Conservation (phyloP, 2,797 vertebrate species). For the Mormyrops attenuatus region DNA sequence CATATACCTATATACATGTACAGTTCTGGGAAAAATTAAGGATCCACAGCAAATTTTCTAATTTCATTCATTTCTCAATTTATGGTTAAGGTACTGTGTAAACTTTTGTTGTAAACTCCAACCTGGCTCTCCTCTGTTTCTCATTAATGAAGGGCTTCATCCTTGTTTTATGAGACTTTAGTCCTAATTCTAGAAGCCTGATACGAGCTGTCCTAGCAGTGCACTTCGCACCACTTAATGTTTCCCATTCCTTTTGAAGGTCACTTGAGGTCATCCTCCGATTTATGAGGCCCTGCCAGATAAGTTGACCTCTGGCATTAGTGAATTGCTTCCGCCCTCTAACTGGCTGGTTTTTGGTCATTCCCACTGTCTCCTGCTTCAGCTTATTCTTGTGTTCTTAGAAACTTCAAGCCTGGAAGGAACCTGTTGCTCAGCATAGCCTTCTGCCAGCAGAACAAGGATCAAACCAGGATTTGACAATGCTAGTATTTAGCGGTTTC, state of each 20-base stretch:
- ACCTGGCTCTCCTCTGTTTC: no score
- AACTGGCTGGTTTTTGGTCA: neutral
- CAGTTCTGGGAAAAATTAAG: neutral
- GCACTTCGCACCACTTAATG: neutral
- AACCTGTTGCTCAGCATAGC: neutral
- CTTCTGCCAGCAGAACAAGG: neutral
- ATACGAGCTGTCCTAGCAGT: neutral
- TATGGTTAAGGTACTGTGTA: no score
- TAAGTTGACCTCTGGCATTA: neutral
- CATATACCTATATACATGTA: neutral
- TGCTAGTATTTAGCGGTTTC: neutral
- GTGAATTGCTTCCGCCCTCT: neutral
- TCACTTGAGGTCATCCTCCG: neutral
- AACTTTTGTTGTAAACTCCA: no score
- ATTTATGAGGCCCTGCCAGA: neutral
- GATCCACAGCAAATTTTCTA: no score
- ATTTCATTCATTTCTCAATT: no score
- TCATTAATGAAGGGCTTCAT: no score
- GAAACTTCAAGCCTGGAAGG: neutral
- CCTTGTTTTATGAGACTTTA: neutral
- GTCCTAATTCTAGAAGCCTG: neutral
- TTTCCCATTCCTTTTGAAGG: neutral
- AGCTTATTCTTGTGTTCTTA: neutral
- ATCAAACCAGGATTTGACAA: neutral
- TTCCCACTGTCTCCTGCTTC: neutral